phyloP scores from a whole-genome alignment of 2,797 vertebrate genomes.

The Macroramphosus scolopax region DNA sequence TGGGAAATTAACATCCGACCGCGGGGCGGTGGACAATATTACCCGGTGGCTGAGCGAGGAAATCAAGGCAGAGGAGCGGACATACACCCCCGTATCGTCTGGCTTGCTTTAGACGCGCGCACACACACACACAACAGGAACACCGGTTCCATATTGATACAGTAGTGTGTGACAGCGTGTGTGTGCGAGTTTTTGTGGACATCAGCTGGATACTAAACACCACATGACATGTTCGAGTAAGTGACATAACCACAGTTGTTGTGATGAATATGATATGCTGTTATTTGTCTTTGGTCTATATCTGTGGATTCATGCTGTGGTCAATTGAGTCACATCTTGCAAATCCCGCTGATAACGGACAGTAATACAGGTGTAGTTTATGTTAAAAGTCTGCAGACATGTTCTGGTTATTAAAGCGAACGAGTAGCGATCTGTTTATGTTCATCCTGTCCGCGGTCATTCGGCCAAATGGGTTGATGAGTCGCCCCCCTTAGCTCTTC shows the following conservation, averaged over 20 bases:
- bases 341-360: conserved; percentile 2
- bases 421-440: conserved; percentile 5
- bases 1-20: conserved; percentile 44
- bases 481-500: too few species aligned
- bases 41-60: conserved; percentile 23
- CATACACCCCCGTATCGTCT: conserved; percentile 23
- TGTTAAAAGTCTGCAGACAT: too few species aligned
- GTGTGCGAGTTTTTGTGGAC: conserved; percentile 19
- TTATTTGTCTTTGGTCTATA: too few species aligned
- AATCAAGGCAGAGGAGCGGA: conserved; percentile 35
- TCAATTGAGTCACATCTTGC: conserved; percentile 9
- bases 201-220: conserved; percentile 46
- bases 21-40: conserved; percentile 32
- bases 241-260: conserved; percentile 31
- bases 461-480: too few species aligned
- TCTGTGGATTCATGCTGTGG: too few species aligned
- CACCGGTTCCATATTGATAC: conserved; percentile 39
- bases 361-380: background rate
- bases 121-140: conserved; percentile 9
- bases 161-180: conserved; percentile 3
- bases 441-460: background rate
- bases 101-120: conserved; percentile 31
- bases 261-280: too few species aligned
- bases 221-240: conserved; percentile 83
- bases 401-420: too few species aligned